phyloP scores from a whole-genome alignment of 2,797 vertebrate genomes.

The Yasuhikotakia modesta region DNA sequence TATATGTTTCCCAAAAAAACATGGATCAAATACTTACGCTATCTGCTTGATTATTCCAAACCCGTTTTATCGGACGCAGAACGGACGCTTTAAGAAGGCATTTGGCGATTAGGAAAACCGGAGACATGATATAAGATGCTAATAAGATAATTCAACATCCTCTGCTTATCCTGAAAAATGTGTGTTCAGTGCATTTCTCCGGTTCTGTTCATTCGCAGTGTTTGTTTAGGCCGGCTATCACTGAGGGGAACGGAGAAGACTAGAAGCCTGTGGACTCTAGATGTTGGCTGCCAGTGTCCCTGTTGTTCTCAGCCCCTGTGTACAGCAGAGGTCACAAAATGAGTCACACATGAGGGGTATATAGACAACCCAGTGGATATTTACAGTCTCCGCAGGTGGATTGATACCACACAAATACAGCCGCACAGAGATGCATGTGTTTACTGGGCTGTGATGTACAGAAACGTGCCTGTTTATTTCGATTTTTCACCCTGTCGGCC shows the following conservation, averaged over 20 bases:
- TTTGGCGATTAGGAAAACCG: slow-evolving; percentile 4
- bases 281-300: slow-evolving; percentile 48
- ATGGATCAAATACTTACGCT: background rate
- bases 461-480: too few species aligned
- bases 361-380: slow-evolving; percentile 45
- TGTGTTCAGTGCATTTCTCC: slow-evolving; percentile 9
- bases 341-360: slow-evolving; percentile 53
- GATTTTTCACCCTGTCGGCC: too few species aligned
- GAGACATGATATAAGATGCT: slow-evolving; percentile 15
- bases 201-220: slow-evolving; percentile 27
- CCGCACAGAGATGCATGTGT: too few species aligned
- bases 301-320: slow-evolving; percentile 57
- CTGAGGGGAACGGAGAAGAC: slow-evolving; percentile 47
- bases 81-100: too few species aligned
- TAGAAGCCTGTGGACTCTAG: slow-evolving; percentile 36
- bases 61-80: slow-evolving; percentile 29
- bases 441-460: too few species aligned
- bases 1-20: slow-evolving; percentile 6
- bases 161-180: slow-evolving; percentile 1
- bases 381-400: slow-evolving; percentile 52
- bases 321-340: slow-evolving; percentile 51
- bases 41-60: slow-evolving; percentile 24
- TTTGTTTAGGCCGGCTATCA: slow-evolving; percentile 47
- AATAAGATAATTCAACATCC: slow-evolving; percentile 16
- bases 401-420: too few species aligned